Evolutionary conservation across 2,888 invertebrate genomes (phyloP), one percentile per base, ranked within the genome.

Genomic region (Anoplius nigerrimus): DNA sequence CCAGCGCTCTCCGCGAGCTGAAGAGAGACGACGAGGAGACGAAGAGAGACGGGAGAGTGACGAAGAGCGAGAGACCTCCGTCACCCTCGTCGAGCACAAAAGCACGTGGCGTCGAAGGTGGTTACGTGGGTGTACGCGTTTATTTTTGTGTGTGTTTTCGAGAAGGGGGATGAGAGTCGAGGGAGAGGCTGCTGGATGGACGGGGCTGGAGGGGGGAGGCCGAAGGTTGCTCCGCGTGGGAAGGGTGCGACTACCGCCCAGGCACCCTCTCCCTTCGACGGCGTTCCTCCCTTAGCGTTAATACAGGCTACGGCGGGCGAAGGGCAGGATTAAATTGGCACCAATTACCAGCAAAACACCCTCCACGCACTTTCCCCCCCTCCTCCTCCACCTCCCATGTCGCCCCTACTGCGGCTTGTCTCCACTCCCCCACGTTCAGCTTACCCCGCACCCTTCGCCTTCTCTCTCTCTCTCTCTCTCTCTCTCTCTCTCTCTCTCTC

Each of bases 291-390:
- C 83, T 84, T 79, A 78, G 82, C 85, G 85, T 86, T 87, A 87
- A 87, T 86, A 87, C 84, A 82, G 80, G 79, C 82, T 82, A 84
- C 84, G 81, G 54, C 82, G 81, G 80, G 84, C 84, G 90, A 91
- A 91, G 91, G 91, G 91, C 91, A 91, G 91, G 91, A 90, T 91
- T 91, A 91, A 91, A 91, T 91, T 91, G 91, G 91, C 91, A 91
- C 91, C 91, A 91, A 91, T 91, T 91, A 91, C 91, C 91, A 91
- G 91, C 89, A 91, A 91, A 91, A 90, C 90, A 87, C 88, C 88
- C 88, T 88, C 81, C 80, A 75, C 84, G 81, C 80, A 82, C 80
- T 81, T 80, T 79, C 79, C 88, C 87, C 51, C 51, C 53, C 4
- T 34, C 27, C 6, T 48, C 24, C 21, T 80, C 56, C 55, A 52